Percentiles rank a stretch among this genome's conserved stretches.
Evolutionary conservation across 2,113 vertebrate genomes (phyloP).

Genomic region (Tylochromis polylepis): DNA sequence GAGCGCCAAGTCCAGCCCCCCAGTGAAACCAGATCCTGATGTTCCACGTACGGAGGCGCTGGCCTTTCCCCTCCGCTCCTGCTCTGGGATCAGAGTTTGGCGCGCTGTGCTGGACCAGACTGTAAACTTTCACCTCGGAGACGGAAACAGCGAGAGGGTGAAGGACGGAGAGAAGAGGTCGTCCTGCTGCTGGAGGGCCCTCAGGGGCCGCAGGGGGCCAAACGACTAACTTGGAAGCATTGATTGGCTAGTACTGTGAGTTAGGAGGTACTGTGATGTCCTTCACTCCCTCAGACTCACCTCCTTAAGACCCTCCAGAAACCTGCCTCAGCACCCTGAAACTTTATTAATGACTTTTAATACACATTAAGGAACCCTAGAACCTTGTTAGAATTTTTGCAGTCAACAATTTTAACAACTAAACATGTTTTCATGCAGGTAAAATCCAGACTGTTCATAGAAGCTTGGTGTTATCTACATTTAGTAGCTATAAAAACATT

Average conservation of each 20-base stretch:
- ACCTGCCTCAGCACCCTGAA: not conserved
- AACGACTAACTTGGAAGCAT: not conserved
- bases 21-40: constrained; percentile 54
- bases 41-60: constrained; percentile 31
- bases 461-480: not conserved
- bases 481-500: not conserved
- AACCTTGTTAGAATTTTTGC: not conserved
- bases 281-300: not conserved
- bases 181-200: not conserved
- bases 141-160: not conserved
- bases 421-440: not conserved
- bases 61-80: not conserved
- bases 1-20: constrained; percentile 8
- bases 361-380: not conserved
- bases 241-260: not conserved
- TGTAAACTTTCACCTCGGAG: constrained; percentile 20
- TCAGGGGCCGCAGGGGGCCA: not conserved
- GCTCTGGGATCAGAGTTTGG: constrained; percentile 43
- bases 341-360: not conserved
- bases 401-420: not conserved
- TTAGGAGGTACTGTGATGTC: not conserved
- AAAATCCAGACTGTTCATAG: not conserved
- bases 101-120: constrained; percentile 26
- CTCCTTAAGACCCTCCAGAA: not conserved
- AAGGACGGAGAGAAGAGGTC: not conserved